Evolutionary conservation across 37 sponge, comb jelly and placozoan species (phyloP).

Genomic region (Chondrilla cf. caribensis): DNA sequence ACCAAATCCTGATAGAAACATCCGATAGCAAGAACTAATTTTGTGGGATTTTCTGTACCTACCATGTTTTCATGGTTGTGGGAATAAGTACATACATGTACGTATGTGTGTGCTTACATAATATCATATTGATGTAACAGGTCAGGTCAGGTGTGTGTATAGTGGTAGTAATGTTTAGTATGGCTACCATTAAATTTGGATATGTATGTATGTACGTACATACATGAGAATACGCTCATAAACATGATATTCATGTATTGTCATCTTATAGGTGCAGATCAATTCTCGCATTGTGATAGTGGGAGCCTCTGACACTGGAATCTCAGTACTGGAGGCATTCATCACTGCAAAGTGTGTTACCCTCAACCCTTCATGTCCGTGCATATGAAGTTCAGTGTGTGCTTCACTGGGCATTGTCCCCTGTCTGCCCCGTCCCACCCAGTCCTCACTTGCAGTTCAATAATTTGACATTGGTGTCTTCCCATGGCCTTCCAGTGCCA

Average conservation of each 20-base stretch:
- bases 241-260: not conserved
- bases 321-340: conserved; percentile 81
- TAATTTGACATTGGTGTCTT: conserved; percentile 84
- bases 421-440: no score
- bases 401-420: not conserved
- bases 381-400: not conserved
- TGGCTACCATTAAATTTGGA: no score
- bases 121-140: not conserved
- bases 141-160: no score
- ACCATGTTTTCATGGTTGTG: no score
- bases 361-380: not conserved
- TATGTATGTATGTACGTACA: not conserved
- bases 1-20: no score
- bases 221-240: not conserved
- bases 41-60: no score
- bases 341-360: conserved; percentile 8
- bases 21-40: no score
- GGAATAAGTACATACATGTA: not conserved
- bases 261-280: conserved; percentile 55
- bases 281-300: conserved; percentile 92
- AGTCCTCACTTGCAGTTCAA: conserved; percentile 94
- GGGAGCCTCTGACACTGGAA: conserved; percentile 86
- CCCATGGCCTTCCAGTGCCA: conserved; percentile 65
- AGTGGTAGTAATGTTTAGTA: no score
- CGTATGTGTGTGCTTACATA: not conserved